Conservation (phyloP, 2,888 invertebrate genomes). For the Cataglyphis altisquamis region DNA sequence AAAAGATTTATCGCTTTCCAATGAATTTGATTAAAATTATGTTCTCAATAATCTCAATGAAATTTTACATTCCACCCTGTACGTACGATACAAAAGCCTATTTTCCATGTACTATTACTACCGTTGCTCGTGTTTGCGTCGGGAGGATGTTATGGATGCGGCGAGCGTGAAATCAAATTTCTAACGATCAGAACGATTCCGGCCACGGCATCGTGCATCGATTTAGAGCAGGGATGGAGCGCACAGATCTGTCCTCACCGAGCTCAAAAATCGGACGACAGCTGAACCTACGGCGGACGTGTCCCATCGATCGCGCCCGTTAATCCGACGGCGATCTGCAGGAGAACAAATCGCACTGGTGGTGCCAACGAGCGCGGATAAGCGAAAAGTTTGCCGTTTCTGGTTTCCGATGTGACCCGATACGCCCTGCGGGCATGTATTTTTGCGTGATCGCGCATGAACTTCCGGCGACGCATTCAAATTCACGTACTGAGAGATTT, state of each 20-base stretch:
- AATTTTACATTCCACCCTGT: constrained; percentile 51
- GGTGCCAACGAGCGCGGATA: constrained; percentile 51
- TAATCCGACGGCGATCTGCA: constrained; percentile 55
- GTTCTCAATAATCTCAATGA: constrained; percentile 17
- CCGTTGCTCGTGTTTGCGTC: constrained; percentile 65
- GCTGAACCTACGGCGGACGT: constrained; percentile 4
- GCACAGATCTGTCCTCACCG: neutral
- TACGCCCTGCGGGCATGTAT: constrained; percentile 23
- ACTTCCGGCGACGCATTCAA: neutral
- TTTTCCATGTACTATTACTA: constrained; percentile 63
- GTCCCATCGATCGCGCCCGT: constrained; percentile 43
- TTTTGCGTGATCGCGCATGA: constrained; percentile 27
- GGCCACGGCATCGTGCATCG: constrained; percentile 34
- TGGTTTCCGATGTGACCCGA: constrained; percentile 21
- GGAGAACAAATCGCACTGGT: constrained; percentile 52
- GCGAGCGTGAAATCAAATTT: constrained; percentile 83
- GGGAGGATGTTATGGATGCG: constrained; percentile 78
- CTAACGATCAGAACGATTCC: constrained; percentile 80
- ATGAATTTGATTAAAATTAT: constrained; percentile 7
- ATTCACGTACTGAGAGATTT: constrained; percentile 21
- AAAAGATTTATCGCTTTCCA: neutral
- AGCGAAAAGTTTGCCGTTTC: constrained; percentile 45
- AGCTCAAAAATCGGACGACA: constrained; percentile 58
- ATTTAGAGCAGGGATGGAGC: constrained; percentile 37
- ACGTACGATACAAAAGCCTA: constrained; percentile 32